These are phyloP conservation scores for Candoia aspera DNA, from an alignment of 2,113 vertebrate species.

Conservation along the genomic window DNA sequence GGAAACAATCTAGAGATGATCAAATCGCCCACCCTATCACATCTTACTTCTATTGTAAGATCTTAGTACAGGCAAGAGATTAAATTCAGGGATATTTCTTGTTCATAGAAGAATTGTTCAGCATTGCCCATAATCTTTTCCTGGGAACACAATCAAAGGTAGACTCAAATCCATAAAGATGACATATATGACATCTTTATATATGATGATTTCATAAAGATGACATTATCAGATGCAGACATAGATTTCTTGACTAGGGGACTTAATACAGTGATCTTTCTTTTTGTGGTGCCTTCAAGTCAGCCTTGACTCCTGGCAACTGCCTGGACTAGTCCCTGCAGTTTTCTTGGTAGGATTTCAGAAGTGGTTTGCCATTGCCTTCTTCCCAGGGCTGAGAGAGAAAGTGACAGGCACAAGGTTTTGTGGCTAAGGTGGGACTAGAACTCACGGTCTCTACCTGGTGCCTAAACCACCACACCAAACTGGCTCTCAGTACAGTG, in stretches of 20 bases:
- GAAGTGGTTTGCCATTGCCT: not conserved
- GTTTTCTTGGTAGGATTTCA: not conserved
- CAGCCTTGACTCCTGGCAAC: not conserved
- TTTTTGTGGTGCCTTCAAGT: not conserved
- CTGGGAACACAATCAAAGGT: not conserved
- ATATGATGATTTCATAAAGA: too few species aligned
- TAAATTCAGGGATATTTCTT: not conserved
- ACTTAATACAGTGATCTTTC: not conserved
- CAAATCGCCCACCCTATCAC: not conserved
- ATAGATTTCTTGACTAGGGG: not conserved
- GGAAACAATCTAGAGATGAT: not conserved
- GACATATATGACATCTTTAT: not conserved
- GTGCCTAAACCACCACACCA: not conserved
- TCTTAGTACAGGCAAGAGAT: not conserved
- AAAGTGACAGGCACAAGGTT: not conserved
- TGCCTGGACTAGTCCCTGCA: not conserved
- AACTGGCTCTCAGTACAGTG: not conserved
- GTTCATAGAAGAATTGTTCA: not conserved
- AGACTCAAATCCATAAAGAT: not conserved
- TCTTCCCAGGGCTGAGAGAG: not conserved
- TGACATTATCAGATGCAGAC: not conserved
- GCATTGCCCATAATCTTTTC: not conserved
- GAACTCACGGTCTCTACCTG: not conserved
- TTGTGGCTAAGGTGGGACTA: not conserved
- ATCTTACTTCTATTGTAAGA: not conserved